Conservation (phyloP, 2,113 vertebrate species). For the Donacobius atricapilla region DNA sequence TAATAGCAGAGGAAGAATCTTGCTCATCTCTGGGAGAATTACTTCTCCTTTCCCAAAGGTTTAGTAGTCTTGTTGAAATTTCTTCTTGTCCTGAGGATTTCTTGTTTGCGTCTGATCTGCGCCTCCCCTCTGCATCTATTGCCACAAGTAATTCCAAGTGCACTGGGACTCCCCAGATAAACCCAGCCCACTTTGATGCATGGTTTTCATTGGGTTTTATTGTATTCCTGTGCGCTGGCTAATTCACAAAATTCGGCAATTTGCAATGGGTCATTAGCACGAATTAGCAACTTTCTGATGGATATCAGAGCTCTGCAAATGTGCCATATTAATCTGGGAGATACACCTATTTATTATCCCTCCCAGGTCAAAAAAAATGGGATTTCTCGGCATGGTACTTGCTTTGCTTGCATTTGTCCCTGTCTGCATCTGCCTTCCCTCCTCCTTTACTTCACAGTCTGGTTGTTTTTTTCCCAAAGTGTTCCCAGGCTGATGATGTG, state of each 20-base stretch:
- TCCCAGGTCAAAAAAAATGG: neutral
- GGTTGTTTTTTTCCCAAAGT: neutral
- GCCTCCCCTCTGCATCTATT: neutral
- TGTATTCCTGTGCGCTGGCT: constrained; percentile 8
- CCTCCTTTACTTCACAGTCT: neutral
- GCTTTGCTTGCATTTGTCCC: neutral
- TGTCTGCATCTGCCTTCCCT: neutral
- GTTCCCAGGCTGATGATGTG: constrained; percentile 26
- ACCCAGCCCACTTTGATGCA: neutral
- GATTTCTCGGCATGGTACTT: neutral
- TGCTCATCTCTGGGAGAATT: neutral
- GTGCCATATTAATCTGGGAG: constrained; percentile 29
- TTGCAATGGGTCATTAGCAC: constrained; percentile 43
- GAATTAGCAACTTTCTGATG: constrained; percentile 54
- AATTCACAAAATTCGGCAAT: constrained; percentile 28
- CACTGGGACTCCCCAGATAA: neutral
- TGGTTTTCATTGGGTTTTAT: neutral
- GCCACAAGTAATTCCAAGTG: neutral
- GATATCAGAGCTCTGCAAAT: constrained; percentile 15
- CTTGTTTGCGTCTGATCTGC: neutral
- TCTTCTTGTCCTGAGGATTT: neutral
- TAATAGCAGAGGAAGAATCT: neutral
- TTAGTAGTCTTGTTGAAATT: neutral
- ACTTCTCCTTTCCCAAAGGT: neutral
- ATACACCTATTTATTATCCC: constrained; percentile 42